A percentile compares a stretch with the other conserved stretches of the same genome.
Evolutionary conservation across 2,797 vertebrate species (phyloP).

Genomic region (Coilia nasus): DNA sequence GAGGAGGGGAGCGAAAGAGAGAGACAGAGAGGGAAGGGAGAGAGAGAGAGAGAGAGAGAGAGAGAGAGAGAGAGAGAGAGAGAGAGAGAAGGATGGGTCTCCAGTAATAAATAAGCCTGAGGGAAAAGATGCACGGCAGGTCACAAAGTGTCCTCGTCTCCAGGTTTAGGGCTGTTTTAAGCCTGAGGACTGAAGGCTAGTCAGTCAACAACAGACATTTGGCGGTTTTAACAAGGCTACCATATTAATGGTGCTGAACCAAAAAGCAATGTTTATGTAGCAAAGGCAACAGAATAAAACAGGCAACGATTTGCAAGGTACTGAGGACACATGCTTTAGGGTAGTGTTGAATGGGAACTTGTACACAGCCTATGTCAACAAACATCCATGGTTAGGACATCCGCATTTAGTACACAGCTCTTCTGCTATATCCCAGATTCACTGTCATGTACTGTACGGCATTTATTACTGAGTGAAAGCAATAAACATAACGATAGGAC

Average conservation of each 20-base stretch:
- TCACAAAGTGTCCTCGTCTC: slow-evolving; percentile 1
- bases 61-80: not conserved
- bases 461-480: too few species aligned
- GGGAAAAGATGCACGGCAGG: not conserved
- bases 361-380: not conserved
- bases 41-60: too few species aligned
- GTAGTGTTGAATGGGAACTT: not conserved
- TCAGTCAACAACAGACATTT: not conserved
- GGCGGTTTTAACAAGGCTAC: not conserved
- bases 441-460: too few species aligned
- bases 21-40: too few species aligned
- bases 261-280: not conserved
- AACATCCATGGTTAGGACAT: too few species aligned
- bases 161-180: not conserved
- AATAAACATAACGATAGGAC: too few species aligned
- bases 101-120: not conserved
- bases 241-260: too few species aligned
- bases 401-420: too few species aligned
- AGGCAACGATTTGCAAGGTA: not conserved
- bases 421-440: too few species aligned
- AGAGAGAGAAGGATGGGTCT: not conserved
- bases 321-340: not conserved
- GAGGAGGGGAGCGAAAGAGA: too few species aligned
- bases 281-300: not conserved
- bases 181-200: not conserved